phyloP scores from a whole-genome alignment of 2,888 invertebrate species.

The Galerucella calmariensis region DNA sequence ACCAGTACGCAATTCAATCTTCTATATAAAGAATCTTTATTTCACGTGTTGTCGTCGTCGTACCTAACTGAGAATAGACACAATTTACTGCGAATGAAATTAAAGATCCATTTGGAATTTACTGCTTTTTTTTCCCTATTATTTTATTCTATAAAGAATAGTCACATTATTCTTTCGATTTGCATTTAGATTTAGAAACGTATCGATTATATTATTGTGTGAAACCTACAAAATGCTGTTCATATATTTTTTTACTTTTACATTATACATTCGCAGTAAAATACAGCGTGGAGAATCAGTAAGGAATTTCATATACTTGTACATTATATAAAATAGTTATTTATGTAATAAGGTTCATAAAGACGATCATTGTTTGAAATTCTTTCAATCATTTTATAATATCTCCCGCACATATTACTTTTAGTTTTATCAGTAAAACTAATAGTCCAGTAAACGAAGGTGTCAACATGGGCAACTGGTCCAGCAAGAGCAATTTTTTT shows the following conservation, averaged over 20 bases:
- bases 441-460: too few species aligned
- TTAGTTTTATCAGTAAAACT: too few species aligned
- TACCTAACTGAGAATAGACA: conserved; percentile 15
- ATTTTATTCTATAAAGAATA: neutral
- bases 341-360: too few species aligned
- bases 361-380: too few species aligned
- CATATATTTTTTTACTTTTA: neutral
- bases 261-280: too few species aligned
- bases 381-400: too few species aligned
- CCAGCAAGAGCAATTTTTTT: too few species aligned
- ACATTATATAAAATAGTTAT: too few species aligned
- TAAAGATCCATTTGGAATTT: conserved; percentile 2
- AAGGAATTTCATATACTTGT: too few species aligned
- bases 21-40: conserved; percentile 21
- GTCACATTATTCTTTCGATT: conserved; percentile 6
- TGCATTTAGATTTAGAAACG: conserved; percentile 12
- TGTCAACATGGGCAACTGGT: too few species aligned
- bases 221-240: neutral
- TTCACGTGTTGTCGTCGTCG: conserved; percentile 13
- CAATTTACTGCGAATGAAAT: conserved; percentile 7
- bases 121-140: conserved; percentile 9
- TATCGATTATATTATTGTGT: neutral
- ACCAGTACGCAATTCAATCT: conserved; percentile 19
- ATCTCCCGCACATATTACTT: too few species aligned
- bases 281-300: too few species aligned